These are phyloP conservation scores for Ianthella basta DNA, from an alignment of 37 sponge, comb jelly and placozoan species.

Conservation along the genomic window DNA sequence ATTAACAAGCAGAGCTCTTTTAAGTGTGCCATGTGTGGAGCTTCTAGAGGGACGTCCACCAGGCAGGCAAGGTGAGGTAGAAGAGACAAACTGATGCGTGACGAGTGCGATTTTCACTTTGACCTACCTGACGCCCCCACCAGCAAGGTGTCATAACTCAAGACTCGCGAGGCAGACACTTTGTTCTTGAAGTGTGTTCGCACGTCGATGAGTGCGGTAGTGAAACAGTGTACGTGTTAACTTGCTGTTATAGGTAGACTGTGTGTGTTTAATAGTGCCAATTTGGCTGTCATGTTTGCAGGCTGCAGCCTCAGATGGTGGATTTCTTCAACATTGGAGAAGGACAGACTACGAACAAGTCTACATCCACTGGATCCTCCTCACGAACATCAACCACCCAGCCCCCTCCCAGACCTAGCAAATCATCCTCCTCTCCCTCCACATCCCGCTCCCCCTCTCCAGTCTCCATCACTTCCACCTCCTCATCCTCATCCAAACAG, in stretches of 20 bases:
- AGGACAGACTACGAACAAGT: neutral
- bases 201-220: too few species aligned
- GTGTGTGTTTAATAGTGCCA: too few species aligned
- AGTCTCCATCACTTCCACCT: neutral
- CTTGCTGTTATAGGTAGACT: too few species aligned
- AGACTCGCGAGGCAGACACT: too few species aligned
- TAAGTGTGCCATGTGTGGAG: constrained; percentile 32
- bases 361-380: neutral
- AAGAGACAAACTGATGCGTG: too few species aligned
- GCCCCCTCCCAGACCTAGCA: neutral
- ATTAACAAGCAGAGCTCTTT: constrained; percentile 41
- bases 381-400: neutral
- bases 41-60: constrained; percentile 40
- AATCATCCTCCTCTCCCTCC: constrained; percentile 1
- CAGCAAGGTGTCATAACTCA: too few species aligned
- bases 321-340: neutral
- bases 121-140: too few species aligned
- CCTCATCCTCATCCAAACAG: neutral
- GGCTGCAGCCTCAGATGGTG: constrained; percentile 24
- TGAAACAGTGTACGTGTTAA: too few species aligned
- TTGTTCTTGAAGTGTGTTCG: too few species aligned
- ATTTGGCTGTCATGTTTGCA: neutral
- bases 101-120: too few species aligned
- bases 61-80: constrained; percentile 34
- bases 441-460: constrained; percentile 10